Conservation (phyloP, 2,113 vertebrate species). For the Neotragus moschatus region DNA sequence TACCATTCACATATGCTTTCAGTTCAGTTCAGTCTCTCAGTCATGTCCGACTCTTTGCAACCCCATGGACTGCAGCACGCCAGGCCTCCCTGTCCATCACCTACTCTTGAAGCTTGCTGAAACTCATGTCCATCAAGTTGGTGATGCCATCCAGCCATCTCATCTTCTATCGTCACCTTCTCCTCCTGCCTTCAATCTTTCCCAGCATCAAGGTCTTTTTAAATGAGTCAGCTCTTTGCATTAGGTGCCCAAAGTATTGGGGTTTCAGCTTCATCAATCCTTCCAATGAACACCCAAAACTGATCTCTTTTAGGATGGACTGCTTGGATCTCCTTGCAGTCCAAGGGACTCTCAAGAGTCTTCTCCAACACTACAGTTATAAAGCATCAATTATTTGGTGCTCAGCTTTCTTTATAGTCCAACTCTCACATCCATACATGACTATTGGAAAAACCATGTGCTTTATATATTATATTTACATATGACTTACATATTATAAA, state of each 20-base stretch:
- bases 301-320: neutral
- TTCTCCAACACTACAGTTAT: neutral
- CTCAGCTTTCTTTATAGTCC: neutral
- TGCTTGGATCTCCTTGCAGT: neutral
- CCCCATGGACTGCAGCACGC: neutral
- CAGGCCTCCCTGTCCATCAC: neutral
- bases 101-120: neutral
- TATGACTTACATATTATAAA: neutral
- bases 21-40: neutral
- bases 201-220: neutral
- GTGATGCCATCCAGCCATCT: neutral
- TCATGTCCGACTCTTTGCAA: fast-evolving
- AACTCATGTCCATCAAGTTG: neutral
- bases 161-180: neutral
- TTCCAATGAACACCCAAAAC: neutral
- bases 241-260: neutral
- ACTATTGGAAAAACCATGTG: neutral
- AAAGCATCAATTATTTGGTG: neutral
- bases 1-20: neutral
- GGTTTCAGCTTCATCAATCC: neutral
- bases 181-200: neutral
- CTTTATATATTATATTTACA: neutral
- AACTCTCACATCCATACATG: neutral
- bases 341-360: neutral
- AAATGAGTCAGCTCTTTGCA: neutral